Conservation (phyloP, 2,113 vertebrate genomes). For the Phrynosoma blainvillii region DNA sequence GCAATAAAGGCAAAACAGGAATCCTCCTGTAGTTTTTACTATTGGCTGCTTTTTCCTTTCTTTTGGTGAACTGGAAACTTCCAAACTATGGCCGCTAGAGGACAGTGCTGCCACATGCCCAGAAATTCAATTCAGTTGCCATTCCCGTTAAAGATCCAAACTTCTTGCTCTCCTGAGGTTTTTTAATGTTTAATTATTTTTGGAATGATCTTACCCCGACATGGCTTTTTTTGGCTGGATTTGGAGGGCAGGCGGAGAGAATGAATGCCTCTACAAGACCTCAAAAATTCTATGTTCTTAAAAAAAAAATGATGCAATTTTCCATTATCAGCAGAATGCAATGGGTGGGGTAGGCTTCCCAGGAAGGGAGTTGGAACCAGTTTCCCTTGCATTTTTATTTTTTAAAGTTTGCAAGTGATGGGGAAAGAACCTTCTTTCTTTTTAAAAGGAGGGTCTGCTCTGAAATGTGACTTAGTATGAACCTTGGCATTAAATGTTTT, state of each 20-base stretch:
- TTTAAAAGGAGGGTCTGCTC: conserved; percentile 30
- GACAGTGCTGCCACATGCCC: neutral
- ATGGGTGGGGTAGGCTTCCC: neutral
- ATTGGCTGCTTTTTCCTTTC: neutral
- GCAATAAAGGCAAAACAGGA: too few species aligned
- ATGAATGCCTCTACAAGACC: neutral
- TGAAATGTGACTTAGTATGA: conserved; percentile 40
- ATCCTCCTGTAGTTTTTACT: neutral
- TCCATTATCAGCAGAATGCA: neutral
- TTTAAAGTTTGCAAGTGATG: neutral
- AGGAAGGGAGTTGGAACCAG: neutral
- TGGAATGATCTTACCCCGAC: neutral
- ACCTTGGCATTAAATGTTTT: conserved; percentile 68
- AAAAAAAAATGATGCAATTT: neutral
- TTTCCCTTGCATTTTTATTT: neutral
- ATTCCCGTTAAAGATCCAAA: neutral
- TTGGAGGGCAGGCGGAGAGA: too few species aligned
- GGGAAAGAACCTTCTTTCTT: neutral
- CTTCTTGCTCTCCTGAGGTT: too few species aligned
- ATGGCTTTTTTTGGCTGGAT: too few species aligned
- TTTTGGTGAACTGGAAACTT: neutral
- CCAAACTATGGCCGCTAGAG: neutral
- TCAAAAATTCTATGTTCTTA: neutral
- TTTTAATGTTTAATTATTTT: neutral
- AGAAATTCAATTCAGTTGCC: neutral